Conservation (phyloP, 2,888 invertebrate genomes). For the Endotricha flammealis region DNA sequence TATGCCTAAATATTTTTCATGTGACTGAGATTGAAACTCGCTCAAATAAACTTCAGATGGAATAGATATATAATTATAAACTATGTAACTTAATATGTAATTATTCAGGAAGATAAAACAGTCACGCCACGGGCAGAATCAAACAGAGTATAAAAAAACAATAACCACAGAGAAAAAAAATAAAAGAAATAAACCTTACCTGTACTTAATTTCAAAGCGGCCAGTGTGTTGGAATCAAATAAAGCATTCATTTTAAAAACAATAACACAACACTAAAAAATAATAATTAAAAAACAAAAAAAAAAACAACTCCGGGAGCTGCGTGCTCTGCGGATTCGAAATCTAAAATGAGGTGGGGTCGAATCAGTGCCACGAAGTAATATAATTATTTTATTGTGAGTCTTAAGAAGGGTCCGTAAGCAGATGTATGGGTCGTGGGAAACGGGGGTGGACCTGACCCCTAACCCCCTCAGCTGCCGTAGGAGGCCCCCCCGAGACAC, state of each 20-base stretch:
- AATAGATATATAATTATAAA: too few species aligned
- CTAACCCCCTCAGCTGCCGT: constrained; percentile 19
- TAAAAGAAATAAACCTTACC: too few species aligned
- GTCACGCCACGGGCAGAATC: too few species aligned
- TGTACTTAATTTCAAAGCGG: background rate
- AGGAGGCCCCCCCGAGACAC: constrained; percentile 1
- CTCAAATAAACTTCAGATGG: too few species aligned
- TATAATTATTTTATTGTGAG: constrained; percentile 38
- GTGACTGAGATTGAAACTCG: too few species aligned
- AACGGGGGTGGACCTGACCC: constrained; percentile 38
- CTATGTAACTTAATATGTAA: too few species aligned
- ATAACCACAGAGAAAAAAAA: too few species aligned
- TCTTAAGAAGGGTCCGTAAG: constrained; percentile 39
- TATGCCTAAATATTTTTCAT: too few species aligned
- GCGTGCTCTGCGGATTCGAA: constrained; percentile 28
- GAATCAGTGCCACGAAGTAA: constrained; percentile 48
- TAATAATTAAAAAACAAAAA: background rate
- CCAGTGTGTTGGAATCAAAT: background rate
- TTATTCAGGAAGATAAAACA: too few species aligned
- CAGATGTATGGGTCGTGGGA: constrained; percentile 47
- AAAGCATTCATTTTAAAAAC: background rate
- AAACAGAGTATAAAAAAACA: too few species aligned
- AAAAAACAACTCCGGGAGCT: constrained; percentile 13
- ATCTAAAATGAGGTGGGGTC: constrained; percentile 43
- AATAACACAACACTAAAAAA: constrained; percentile 9